A percentile compares a stretch with the other conserved stretches of the same genome.
phyloP scores from a whole-genome alignment of 2,797 vertebrate species.

The Petrocephalus schoutedeni region DNA sequence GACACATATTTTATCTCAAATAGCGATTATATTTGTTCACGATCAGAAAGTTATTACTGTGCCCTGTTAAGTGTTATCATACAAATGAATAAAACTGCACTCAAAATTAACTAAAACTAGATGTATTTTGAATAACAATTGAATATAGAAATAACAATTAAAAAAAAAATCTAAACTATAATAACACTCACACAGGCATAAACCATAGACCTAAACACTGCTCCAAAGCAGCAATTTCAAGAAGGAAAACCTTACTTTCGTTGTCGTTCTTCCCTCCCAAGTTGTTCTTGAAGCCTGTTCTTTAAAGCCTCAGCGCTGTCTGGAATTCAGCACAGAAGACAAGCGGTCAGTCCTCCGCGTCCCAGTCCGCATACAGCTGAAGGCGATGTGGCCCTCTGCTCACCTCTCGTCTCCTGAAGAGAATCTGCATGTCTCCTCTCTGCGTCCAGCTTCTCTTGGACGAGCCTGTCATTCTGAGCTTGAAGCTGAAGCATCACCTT shows the following conservation, averaged over 20 bases:
- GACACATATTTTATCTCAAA: too few species aligned
- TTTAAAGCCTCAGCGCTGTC: conserved; percentile 80
- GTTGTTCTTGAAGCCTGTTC: conserved; percentile 70
- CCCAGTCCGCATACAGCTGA: background rate
- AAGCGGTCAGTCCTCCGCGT: background rate
- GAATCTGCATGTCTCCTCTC: conserved; percentile 66
- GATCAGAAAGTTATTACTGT: too few species aligned
- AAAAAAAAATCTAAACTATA: too few species aligned
- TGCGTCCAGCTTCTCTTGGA: conserved; percentile 65
- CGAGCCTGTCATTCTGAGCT: conserved; percentile 60
- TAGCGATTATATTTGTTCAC: too few species aligned
- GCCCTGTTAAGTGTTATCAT: too few species aligned
- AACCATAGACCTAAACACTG: too few species aligned
- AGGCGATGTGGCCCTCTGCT: background rate
- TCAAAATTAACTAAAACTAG: too few species aligned
- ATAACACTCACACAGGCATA: too few species aligned
- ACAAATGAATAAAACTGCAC: too few species aligned
- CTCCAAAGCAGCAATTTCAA: background rate
- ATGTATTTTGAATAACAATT: too few species aligned
- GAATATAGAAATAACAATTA: too few species aligned
- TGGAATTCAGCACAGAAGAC: conserved; percentile 45
- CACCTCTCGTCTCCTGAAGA: conserved; percentile 76
- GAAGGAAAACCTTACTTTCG: conserved; percentile 67
- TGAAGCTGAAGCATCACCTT: conserved; percentile 64
- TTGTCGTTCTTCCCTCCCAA: conserved; percentile 75